These are phyloP conservation scores for Drosophila anomalata DNA, from an alignment of 2,888 invertebrate species.

Conservation along the genomic window DNA sequence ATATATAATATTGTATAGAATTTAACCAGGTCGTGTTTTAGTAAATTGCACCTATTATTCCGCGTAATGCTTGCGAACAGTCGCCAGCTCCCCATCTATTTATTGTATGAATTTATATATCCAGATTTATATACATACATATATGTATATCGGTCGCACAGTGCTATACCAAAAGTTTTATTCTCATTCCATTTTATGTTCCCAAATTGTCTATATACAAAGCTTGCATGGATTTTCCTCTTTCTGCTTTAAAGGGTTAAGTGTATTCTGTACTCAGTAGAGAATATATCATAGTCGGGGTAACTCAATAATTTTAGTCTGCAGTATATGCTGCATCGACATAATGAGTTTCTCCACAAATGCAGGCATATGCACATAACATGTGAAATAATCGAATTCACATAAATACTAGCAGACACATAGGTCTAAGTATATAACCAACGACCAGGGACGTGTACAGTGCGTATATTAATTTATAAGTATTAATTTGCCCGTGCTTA, in stretches of 20 bases:
- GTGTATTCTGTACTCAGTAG: not conserved
- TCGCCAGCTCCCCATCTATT: no score
- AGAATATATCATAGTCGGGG: not conserved
- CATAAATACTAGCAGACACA: not conserved
- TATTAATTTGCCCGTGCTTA: constrained; percentile 7
- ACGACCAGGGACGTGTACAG: not conserved
- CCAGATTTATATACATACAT: no score
- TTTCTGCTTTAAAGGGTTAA: not conserved
- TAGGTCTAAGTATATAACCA: not conserved
- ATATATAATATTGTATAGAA: no score
- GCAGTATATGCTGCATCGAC: not conserved
- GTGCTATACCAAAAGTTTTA: not conserved
- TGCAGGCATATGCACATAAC: not conserved
- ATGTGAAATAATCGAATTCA: constrained; percentile 6
- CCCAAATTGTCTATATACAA: not conserved
- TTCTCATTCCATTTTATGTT: not conserved
- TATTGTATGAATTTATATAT: no score
- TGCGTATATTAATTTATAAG: constrained; percentile 37
- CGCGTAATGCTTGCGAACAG: no score
- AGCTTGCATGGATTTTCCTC: no score
- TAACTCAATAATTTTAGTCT: not conserved
- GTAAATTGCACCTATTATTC: no score
- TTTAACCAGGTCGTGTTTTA: no score
- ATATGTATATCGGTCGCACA: no score
- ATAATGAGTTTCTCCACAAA: not conserved